Conservation (phyloP, 2,888 invertebrate species). For the Theristus sp. region DNA sequence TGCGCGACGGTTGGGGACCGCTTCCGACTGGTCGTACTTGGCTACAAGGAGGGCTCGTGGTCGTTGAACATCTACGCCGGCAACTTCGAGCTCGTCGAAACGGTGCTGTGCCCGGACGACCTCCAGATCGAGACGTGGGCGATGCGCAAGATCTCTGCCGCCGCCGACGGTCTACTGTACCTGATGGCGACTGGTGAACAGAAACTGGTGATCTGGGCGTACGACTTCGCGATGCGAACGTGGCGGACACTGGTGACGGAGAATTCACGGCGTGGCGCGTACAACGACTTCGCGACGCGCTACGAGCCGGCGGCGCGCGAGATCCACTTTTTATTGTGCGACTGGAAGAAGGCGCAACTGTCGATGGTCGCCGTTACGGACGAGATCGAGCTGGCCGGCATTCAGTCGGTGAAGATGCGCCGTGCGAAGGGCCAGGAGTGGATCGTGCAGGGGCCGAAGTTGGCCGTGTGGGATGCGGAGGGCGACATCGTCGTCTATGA, state of each 20-base stretch:
- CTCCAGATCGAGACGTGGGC: constrained; percentile 8
- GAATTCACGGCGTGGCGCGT: constrained; percentile 6
- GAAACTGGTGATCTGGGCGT: constrained; percentile 11
- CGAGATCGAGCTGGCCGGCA: constrained; percentile 10
- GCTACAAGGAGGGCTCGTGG: constrained; percentile 7
- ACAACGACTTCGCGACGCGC: constrained; percentile 9
- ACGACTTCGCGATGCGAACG: constrained; percentile 7
- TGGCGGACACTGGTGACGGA: constrained; percentile 4
- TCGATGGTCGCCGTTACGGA: constrained; percentile 11
- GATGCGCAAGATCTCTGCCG: constrained; percentile 5
- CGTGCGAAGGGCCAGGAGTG: constrained; percentile 13
- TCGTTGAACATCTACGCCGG: constrained; percentile 2
- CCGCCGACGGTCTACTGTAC: constrained; percentile 7
- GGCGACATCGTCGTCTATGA: constrained; percentile 15
- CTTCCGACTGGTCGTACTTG: neutral
- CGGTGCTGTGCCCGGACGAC: constrained; percentile 5
- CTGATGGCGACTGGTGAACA: constrained; percentile 13
- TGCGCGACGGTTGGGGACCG: neutral
- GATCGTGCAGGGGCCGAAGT: constrained; percentile 15
- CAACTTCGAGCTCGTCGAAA: constrained; percentile 3
- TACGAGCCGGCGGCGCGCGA: constrained; percentile 3
- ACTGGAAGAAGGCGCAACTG: constrained; percentile 12
- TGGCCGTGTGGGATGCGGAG: constrained; percentile 9
- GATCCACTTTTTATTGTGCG: constrained; percentile 12
- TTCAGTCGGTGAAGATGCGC: constrained; percentile 11